Percentiles rank a stretch among this genome's conserved stretches.
phyloP scores from a whole-genome alignment of 2,888 invertebrate genomes.

The Drosophila tanythrix region DNA sequence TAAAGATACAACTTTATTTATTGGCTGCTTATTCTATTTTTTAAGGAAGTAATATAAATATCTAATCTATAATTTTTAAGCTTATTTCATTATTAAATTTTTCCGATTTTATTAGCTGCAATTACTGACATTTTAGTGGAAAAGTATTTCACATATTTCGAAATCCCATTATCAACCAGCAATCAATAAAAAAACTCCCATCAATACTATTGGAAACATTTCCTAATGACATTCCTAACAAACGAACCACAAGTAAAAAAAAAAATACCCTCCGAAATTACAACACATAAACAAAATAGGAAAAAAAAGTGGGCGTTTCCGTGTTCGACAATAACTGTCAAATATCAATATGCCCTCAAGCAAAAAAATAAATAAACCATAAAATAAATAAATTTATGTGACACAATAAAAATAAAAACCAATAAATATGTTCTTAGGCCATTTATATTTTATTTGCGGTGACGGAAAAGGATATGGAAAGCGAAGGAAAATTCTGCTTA shows the following conservation, averaged over 20 bases:
- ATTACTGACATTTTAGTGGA: too few species aligned
- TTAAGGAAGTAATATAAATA: background rate
- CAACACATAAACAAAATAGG: slow-evolving; percentile 44
- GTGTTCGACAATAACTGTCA: slow-evolving; percentile 72
- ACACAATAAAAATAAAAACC: slow-evolving; percentile 73
- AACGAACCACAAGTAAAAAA: slow-evolving; percentile 5
- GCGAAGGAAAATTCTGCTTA: slow-evolving; percentile 29
- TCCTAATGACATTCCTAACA: slow-evolving; percentile 32
- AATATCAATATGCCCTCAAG: slow-evolving; percentile 60
- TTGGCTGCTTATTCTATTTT: background rate
- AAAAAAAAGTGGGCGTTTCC: slow-evolving; percentile 70
- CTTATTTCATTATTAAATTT: background rate
- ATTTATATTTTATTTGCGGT: slow-evolving; percentile 22
- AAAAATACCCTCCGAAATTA: slow-evolving; percentile 33
- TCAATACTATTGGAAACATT: slow-evolving; percentile 19
- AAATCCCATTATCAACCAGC: slow-evolving; percentile 12
- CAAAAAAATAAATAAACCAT: slow-evolving; percentile 48
- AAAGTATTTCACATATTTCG: slow-evolving; percentile 1
- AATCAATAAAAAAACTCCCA: slow-evolving; percentile 39
- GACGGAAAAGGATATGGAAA: slow-evolving; percentile 60
- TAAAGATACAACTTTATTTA: background rate
- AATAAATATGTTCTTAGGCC: slow-evolving; percentile 60
- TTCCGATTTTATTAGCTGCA: background rate
- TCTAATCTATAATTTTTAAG: background rate
- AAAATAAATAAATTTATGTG: slow-evolving; percentile 71